A percentile compares a stretch with the other conserved stretches of the same genome.
phyloP scores from a whole-genome alignment of 2,113 vertebrate species.

The Leptocoma aspasia region DNA sequence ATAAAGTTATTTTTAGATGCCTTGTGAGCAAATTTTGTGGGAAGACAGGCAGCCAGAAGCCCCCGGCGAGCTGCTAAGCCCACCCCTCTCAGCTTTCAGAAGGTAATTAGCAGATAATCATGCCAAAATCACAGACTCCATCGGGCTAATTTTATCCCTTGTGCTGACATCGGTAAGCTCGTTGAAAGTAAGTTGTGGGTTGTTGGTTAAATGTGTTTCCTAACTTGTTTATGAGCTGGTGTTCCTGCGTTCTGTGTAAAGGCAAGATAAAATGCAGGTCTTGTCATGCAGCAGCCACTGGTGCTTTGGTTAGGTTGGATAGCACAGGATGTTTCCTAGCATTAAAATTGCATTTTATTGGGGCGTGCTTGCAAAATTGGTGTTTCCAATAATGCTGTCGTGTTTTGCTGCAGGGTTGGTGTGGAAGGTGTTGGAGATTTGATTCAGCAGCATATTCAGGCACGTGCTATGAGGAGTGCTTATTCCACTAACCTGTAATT shows the following conservation, averaged over 20 bases:
- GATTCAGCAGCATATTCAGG: neutral
- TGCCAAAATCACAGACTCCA: constrained; percentile 11
- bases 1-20: constrained; percentile 49
- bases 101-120: constrained; percentile 72
- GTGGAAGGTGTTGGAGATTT: neutral
- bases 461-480: neutral
- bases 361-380: neutral
- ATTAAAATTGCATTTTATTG: neutral
- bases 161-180: constrained; percentile 11
- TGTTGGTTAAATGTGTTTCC: constrained; percentile 11
- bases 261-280: neutral
- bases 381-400: neutral
- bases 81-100: constrained; percentile 78
- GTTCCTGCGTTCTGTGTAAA: neutral
- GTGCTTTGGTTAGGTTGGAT: neutral
- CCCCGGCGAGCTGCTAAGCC: constrained; percentile 70
- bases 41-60: constrained; percentile 67
- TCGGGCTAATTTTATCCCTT: neutral
- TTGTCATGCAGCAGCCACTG: neutral
- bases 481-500: neutral
- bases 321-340: neutral
- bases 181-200: neutral
- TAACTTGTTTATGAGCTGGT: constrained; percentile 14
- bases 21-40: neutral
- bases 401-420: neutral